Base-by-base conservation (phyloP, 2,888 invertebrate genomes). In the Apamea sordens region DNA sequence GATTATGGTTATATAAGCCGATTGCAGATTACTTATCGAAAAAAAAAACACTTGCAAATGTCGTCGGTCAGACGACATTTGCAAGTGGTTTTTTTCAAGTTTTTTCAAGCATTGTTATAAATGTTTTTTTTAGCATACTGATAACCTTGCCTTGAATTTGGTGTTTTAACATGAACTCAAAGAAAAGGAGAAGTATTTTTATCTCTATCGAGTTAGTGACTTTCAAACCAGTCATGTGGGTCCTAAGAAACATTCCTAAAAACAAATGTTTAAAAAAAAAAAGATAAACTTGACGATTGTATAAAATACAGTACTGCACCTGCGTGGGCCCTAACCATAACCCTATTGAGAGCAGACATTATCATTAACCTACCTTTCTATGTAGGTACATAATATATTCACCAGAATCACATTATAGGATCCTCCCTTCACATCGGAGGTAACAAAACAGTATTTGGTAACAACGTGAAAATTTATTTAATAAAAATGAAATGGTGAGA, bases 331-430 rank as follows among this genome's bases (percentile, higher is more conserved):
- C 65, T 76, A 53, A 61, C 53, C 76, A 28, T 79, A 63, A 64
- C 80, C 50, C 75, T 83, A 83, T 80, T 76, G 79, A 77, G 50
- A 64, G 69, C 32, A 64, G 63, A 61, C 85, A 76, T 80, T 83
- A 79, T 67, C 83, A 77, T 80, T 80, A 73, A 70, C 74, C 68
- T 73, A 36, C 32, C 59, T 21, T 28, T 21, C 15, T 56, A 36
- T 56, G 36, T n/a, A n/a, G n/a, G n/a, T 47, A 68, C 76, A 63
- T 71, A 73, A 80, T 75, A 73, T 80, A 67, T 80, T 65, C 61
- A 63, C 63, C 36, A 50, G 56, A 41, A 73, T 73, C 70, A 83
- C 59, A 82, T 82, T 82, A 82, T 53, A 24, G 73, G 36, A 65
- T 15, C 56, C 69, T 47, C n/a, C 24, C 24, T 71, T 81, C 47